Conservation (phyloP, 1,140 invertebrate species). For the Polypedilum pembai region DNA sequence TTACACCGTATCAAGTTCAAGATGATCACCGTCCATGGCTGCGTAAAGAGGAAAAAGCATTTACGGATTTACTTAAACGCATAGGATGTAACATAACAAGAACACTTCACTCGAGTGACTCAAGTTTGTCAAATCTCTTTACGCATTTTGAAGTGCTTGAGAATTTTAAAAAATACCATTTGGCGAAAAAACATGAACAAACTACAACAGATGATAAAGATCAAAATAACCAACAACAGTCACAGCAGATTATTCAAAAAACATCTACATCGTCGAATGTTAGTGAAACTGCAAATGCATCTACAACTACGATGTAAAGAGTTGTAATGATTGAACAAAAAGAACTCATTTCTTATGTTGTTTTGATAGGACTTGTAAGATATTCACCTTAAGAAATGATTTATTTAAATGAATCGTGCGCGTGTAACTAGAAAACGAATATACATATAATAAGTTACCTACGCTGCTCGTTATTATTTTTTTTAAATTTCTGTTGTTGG, state of each 20-base stretch:
- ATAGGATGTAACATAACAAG: constrained; percentile 55
- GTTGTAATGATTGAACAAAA: background rate
- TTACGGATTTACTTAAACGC: constrained; percentile 57
- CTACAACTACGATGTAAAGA: background rate
- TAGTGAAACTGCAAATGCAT: background rate
- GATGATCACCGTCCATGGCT: constrained; percentile 73
- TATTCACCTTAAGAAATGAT: too few relatives aligned
- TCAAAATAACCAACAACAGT: constrained; percentile 3
- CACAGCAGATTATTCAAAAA: constrained; percentile 5
- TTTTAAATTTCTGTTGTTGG: too few relatives aligned
- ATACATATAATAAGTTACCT: too few relatives aligned
- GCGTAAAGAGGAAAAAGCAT: constrained; percentile 67
- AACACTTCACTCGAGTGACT: constrained; percentile 55
- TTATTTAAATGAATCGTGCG: too few relatives aligned
- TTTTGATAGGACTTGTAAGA: too few relatives aligned
- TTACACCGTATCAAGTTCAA: constrained; percentile 75
- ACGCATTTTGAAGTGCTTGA: constrained; percentile 64
- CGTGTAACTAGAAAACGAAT: too few relatives aligned
- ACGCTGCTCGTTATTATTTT: too few relatives aligned
- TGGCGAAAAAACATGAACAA: constrained; percentile 1
- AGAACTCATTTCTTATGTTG: background rate
- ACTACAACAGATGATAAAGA: background rate
- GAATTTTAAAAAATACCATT: constrained; percentile 44
- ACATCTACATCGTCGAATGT: background rate
- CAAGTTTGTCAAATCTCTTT: constrained; percentile 52